Conservation (phyloP, 2,113 vertebrate species). For the Talpa occidentalis region DNA sequence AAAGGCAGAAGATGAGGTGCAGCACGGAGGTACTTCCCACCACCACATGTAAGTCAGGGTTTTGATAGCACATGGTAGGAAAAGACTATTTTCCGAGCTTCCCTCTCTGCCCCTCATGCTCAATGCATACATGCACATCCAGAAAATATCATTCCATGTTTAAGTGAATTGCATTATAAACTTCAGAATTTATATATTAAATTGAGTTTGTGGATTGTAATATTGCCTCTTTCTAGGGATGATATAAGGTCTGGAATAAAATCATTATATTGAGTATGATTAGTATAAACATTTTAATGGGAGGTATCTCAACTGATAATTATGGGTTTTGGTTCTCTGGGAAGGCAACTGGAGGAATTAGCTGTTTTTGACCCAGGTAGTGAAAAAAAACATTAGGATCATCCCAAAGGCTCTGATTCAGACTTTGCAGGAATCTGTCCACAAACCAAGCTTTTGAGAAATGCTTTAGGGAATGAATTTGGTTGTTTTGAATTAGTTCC, state of each 20-base stretch:
- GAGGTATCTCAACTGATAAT: neutral
- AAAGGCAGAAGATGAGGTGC: fast-evolving
- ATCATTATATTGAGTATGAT: neutral
- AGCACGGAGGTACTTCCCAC: neutral
- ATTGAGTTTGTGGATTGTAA: neutral
- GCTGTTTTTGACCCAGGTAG: neutral
- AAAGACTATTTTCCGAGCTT: neutral
- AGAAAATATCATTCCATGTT: neutral
- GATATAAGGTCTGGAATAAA: neutral
- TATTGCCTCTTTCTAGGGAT: neutral
- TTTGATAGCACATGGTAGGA: neutral
- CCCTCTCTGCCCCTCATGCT: neutral
- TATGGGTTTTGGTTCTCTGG: neutral
- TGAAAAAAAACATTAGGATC: neutral
- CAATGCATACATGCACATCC: fast-evolving
- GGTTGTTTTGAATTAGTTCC: neutral
- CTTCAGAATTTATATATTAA: neutral
- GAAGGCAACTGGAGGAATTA: neutral
- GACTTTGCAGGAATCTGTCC: neutral
- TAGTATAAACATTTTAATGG: neutral
- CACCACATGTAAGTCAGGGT: fast-evolving
- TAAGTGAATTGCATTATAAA: neutral
- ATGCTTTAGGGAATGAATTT: too few relatives aligned
- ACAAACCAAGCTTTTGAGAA: neutral
- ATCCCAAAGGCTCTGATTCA: neutral